Evolutionary conservation across 2,113 vertebrate species (phyloP).

Genomic region (Leptosomus discolor): DNA sequence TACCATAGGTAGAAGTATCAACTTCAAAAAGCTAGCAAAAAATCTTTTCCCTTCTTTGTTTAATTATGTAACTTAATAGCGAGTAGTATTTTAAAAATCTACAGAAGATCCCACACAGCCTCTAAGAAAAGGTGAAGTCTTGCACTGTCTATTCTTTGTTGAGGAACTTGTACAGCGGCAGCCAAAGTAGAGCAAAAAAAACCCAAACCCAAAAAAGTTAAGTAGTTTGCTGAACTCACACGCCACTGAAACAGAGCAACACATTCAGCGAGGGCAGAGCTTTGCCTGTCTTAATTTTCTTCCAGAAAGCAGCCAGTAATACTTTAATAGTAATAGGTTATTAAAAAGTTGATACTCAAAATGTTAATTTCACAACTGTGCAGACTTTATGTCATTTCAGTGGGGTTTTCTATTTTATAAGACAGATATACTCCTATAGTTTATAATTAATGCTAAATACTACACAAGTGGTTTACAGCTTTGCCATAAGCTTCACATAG

Average conservation of each 20-base stretch:
- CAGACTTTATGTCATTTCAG: background rate
- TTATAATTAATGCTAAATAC: background rate
- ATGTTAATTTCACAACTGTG: background rate
- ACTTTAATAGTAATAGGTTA: background rate
- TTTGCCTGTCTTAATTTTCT: background rate
- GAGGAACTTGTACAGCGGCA: background rate
- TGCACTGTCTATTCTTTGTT: background rate
- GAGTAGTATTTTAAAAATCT: background rate
- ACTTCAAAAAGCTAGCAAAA: background rate
- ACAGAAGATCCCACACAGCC: background rate
- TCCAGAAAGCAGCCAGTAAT: background rate
- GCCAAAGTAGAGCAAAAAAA: background rate
- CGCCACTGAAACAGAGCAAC: background rate
- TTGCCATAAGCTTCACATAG: no score
- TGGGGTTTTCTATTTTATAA: background rate
- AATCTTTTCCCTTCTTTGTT: background rate
- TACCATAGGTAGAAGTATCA: background rate
- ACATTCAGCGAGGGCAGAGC: background rate
- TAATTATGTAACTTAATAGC: background rate
- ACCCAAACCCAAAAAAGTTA: accelerated
- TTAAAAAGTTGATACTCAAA: background rate
- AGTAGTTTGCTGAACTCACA: background rate
- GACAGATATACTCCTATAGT: background rate
- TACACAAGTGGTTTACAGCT: background rate
- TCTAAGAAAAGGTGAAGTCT: background rate